Percentiles rank a stretch among this genome's conserved stretches.
These are phyloP conservation scores for Myanophis thanlyinensis DNA, from an alignment of 2,113 vertebrate genomes.

Conservation along the genomic window DNA sequence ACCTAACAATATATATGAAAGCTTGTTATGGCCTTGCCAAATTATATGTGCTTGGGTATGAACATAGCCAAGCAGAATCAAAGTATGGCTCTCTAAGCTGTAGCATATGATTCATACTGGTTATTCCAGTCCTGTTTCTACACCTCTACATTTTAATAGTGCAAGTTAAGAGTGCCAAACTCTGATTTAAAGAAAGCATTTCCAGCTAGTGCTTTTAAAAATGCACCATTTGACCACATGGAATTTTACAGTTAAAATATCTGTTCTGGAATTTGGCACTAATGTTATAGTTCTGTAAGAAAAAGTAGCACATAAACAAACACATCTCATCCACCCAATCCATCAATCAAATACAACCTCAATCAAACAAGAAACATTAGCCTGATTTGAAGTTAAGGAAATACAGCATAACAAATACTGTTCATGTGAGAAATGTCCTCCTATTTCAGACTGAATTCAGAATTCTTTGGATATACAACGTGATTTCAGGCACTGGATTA, in stretches of 20 bases:
- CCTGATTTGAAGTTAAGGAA: not conserved
- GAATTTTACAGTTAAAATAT: not conserved
- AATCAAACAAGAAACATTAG: not conserved
- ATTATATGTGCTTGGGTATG: not conserved
- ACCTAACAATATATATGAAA: constrained; percentile 4
- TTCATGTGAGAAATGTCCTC: not conserved
- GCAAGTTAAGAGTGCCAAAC: not conserved
- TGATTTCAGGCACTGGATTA: not conserved
- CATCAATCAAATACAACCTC: not conserved
- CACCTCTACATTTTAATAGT: not conserved
- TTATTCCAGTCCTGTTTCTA: not conserved
- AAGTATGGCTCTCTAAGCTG: not conserved
- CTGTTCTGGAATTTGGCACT: not conserved
- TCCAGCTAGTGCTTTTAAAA: not conserved
- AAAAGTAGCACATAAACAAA: not conserved
- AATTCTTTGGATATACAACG: not conserved
- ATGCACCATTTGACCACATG: not conserved
- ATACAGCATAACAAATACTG: not conserved
- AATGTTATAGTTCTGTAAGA: not conserved
- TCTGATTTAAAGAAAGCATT: not conserved
- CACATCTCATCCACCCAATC: not conserved
- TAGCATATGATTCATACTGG: not conserved
- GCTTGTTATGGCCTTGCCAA: not conserved
- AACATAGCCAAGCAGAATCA: not conserved
- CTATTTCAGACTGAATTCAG: not conserved